Evolutionary conservation across 2,888 invertebrate genomes (phyloP).

Genomic region (Tholera decimalis): DNA sequence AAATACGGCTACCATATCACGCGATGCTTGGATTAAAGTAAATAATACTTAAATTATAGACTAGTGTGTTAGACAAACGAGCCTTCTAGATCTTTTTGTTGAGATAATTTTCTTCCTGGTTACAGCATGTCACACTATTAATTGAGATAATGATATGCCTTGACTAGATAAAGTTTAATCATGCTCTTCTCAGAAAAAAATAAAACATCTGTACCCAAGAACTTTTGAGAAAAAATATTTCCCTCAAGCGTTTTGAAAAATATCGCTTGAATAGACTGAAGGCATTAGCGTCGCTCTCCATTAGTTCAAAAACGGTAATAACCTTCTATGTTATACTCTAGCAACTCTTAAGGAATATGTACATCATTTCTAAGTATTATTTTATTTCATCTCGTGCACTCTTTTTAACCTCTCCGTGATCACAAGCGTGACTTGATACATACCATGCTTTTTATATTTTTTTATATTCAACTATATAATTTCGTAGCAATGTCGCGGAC

Average conservation of each 20-base stretch:
- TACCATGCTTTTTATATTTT: slow-evolving; percentile 19
- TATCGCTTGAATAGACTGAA: not conserved
- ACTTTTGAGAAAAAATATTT: not conserved
- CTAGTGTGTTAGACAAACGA: slow-evolving; percentile 49
- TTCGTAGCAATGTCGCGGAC: slow-evolving; percentile 27
- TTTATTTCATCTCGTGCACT: not conserved
- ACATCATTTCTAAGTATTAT: not conserved
- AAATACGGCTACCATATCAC: slow-evolving; percentile 67
- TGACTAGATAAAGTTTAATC: not conserved
- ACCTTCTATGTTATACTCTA: not conserved
- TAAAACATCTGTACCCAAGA: not conserved
- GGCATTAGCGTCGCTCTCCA: not conserved
- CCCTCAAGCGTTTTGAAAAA: not conserved
- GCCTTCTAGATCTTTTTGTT: slow-evolving; percentile 44
- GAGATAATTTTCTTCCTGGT: slow-evolving; percentile 47
- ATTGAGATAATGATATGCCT: slow-evolving; percentile 39
- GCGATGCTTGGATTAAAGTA: slow-evolving; percentile 77
- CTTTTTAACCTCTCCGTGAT: not conserved
- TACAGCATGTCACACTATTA: slow-evolving; percentile 34
- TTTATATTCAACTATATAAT: slow-evolving; percentile 1
- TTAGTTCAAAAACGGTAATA: not conserved
- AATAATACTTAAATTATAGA: slow-evolving; percentile 76
- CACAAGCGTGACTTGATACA: slow-evolving; percentile 22
- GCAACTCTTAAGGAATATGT: not conserved
- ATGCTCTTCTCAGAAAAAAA: not conserved